Conservation (phyloP, 2,113 vertebrate species). For the Leptosomus discolor region DNA sequence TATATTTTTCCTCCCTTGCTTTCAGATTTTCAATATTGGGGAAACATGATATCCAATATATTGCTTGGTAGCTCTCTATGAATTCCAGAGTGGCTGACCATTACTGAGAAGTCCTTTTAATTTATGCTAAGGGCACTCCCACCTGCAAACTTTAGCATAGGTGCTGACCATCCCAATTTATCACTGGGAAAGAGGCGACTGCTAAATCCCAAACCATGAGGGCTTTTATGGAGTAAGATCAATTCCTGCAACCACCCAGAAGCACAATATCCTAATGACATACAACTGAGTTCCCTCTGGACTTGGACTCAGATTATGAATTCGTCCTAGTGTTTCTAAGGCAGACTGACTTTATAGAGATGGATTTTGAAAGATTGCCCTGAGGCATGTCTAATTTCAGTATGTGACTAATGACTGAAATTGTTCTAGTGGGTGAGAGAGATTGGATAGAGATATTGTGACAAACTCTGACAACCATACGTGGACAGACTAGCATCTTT, state of each 20-base stretch:
- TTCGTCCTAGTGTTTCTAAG: not conserved
- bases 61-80: not conserved
- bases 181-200: not conserved
- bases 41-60: rapidly evolving
- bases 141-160: not conserved
- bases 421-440: not conserved
- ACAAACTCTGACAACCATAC: not conserved
- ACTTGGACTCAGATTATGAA: not conserved
- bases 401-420: not conserved
- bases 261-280: not conserved
- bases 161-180: not conserved
- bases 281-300: not conserved
- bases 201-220: not conserved
- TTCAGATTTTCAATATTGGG: not conserved
- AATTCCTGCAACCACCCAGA: not conserved
- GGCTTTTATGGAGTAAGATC: not conserved
- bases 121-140: not conserved
- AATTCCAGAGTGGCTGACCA: not conserved
- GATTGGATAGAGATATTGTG: not conserved
- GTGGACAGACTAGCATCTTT: not conserved
- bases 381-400: not conserved
- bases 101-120: not conserved
- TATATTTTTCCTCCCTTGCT: not conserved
- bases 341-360: not conserved
- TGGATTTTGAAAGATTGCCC: not conserved